These are phyloP conservation scores for Calidris pugnax DNA, from an alignment of 2,113 vertebrate genomes.

Conservation along the genomic window DNA sequence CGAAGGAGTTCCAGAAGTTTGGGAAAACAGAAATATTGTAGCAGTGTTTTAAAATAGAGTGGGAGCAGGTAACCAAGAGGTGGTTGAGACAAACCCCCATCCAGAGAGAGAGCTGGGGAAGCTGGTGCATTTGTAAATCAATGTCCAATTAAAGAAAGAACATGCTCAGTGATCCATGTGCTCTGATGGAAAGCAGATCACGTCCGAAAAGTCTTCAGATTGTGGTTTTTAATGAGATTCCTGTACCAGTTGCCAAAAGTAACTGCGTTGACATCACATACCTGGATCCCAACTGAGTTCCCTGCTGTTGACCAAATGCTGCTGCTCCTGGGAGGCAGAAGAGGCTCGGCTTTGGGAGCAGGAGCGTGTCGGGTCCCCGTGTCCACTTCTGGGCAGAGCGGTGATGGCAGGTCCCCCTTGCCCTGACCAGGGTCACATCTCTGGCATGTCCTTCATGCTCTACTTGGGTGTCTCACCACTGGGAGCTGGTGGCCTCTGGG, in stretches of 20 bases:
- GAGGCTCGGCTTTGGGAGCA: background rate
- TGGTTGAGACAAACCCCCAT: background rate
- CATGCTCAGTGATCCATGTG: background rate
- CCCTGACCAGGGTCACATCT: background rate
- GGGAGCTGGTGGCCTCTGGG: background rate
- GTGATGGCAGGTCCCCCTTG: too few relatives aligned
- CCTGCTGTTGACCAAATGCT: background rate
- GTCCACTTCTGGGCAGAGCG: background rate
- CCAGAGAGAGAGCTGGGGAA: background rate
- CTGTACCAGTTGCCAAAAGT: background rate
- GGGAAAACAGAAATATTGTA: background rate
- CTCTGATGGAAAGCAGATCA: background rate
- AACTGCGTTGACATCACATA: background rate
- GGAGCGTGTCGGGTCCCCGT: fast-evolving
- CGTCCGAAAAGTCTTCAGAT: background rate
- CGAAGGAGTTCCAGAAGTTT: background rate
- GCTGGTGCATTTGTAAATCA: background rate
- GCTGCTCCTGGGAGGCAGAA: background rate
- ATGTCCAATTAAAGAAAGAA: background rate
- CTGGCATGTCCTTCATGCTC: background rate
- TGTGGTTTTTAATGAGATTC: background rate
- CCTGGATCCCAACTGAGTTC: background rate
- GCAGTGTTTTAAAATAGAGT: background rate
- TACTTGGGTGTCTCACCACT: background rate
- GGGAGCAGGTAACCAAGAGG: background rate